phyloP scores from a whole-genome alignment of 2,888 invertebrate species.

The Cephus runcator region DNA sequence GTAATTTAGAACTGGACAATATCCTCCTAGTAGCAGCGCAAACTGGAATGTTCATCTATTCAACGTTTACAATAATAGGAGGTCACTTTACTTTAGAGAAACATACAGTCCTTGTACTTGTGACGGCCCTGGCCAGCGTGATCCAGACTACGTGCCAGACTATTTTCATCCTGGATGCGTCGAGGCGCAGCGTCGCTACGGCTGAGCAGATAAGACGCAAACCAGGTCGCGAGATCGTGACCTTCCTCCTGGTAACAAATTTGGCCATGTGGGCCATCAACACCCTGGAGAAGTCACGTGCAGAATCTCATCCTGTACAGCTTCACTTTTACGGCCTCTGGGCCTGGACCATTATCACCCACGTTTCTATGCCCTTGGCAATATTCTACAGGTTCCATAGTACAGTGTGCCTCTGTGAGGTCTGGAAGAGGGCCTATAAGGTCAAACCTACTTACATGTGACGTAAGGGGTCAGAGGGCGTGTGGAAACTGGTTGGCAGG shows the following conservation, averaged over 20 bases:
- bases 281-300: slow-evolving; percentile 89
- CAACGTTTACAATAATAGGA: slow-evolving; percentile 93
- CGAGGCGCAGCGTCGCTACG: slow-evolving; percentile 83
- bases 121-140: slow-evolving; percentile 86
- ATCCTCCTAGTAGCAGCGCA: slow-evolving; percentile 92
- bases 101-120: slow-evolving; percentile 82
- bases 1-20: slow-evolving; percentile 88
- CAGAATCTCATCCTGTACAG: slow-evolving; percentile 92
- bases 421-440: slow-evolving; percentile 96
- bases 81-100: slow-evolving; percentile 88
- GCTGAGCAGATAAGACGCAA: slow-evolving; percentile 86
- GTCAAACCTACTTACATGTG: slow-evolving; percentile 89
- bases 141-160: slow-evolving; percentile 91
- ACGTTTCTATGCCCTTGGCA: slow-evolving; percentile 91
- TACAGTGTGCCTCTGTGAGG: slow-evolving; percentile 94
- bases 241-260: slow-evolving; percentile 89
- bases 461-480: slow-evolving; percentile 58
- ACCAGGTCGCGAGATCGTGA: slow-evolving; percentile 93
- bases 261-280: slow-evolving; percentile 95
- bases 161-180: slow-evolving; percentile 91
- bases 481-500: slow-evolving; percentile 39
- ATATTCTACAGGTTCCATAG: slow-evolving; percentile 96
- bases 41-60: slow-evolving; percentile 93
- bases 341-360: slow-evolving; percentile 96
- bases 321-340: slow-evolving; percentile 91